Percentiles rank a stretch among this genome's conserved stretches.
These are phyloP conservation scores for Heliconius ismenius DNA, from an alignment of 2,888 invertebrate genomes.

Conservation along the genomic window DNA sequence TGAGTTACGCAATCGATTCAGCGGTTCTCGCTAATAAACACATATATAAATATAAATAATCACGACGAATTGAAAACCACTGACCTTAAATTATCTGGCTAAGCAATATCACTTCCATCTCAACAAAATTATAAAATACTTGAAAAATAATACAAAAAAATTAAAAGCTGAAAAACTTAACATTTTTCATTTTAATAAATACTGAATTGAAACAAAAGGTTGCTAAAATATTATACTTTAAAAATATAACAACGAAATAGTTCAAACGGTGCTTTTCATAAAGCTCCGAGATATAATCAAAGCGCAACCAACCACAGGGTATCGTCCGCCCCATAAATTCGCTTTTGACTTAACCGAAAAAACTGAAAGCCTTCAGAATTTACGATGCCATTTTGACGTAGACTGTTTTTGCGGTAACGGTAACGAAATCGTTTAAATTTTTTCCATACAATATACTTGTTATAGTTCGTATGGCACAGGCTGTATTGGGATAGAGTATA, in stretches of 20 bases:
- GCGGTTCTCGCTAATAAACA: background rate
- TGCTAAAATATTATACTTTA: background rate
- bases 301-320: slow-evolving; percentile 44
- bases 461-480: slow-evolving; percentile 7
- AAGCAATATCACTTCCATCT: background rate
- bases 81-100: too few relatives aligned
- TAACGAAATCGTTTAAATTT: slow-evolving; percentile 40
- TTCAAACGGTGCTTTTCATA: slow-evolving; percentile 22
- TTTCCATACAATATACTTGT: slow-evolving; percentile 19
- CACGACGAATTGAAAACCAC: background rate
- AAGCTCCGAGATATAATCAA: slow-evolving; percentile 42
- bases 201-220: background rate
- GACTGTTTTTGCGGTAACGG: slow-evolving; percentile 63
- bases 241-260: slow-evolving; percentile 5
- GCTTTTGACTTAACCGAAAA: slow-evolving; percentile 63
- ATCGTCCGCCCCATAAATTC: slow-evolving; percentile 57
- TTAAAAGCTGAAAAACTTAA: background rate
- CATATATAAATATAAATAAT: background rate
- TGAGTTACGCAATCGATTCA: background rate
- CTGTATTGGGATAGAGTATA: background rate
- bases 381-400: slow-evolving; percentile 59
- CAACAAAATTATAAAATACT: background rate
- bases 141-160: background rate
- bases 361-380: slow-evolving; percentile 62
- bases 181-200: slow-evolving; percentile 5